Conservation (phyloP, 1,140 invertebrate species). For the Drosophila nasuta region DNA sequence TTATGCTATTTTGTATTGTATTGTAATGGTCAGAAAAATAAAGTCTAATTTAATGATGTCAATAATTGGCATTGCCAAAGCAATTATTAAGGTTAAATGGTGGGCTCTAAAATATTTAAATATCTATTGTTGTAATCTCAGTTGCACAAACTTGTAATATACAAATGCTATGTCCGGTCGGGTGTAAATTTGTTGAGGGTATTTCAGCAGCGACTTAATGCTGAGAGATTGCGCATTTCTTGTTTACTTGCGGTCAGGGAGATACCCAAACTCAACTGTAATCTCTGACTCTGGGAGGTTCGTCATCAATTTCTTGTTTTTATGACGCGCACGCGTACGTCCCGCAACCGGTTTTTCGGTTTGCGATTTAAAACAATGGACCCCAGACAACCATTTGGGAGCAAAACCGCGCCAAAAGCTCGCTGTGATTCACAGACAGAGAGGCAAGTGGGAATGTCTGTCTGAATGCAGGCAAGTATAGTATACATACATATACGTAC, state of each 20-base stretch:
- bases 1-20: no score
- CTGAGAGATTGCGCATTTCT: constrained; percentile 13
- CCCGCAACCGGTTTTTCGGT: constrained; percentile 55
- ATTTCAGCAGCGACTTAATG: constrained; percentile 18
- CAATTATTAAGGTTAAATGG: no score
- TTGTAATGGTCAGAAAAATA: no score
- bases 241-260: constrained; percentile 73
- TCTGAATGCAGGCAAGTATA: constrained; percentile 9
- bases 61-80: no score
- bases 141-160: not conserved
- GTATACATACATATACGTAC: not conserved
- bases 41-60: no score
- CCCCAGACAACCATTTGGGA: constrained; percentile 16
- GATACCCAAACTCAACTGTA: constrained; percentile 59
- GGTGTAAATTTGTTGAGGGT: constrained; percentile 31
- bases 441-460: constrained; percentile 9
- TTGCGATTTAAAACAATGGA: constrained; percentile 18
- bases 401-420: constrained; percentile 17
- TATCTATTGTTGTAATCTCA: not conserved
- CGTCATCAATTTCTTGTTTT: constrained; percentile 60
- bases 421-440: constrained; percentile 51
- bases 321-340: constrained; percentile 47
- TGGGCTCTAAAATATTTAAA: no score
- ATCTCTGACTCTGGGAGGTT: constrained; percentile 46
- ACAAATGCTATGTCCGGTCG: not conserved